Conservation (phyloP, 1,140 invertebrate species). For the Microplitis demolitor region DNA sequence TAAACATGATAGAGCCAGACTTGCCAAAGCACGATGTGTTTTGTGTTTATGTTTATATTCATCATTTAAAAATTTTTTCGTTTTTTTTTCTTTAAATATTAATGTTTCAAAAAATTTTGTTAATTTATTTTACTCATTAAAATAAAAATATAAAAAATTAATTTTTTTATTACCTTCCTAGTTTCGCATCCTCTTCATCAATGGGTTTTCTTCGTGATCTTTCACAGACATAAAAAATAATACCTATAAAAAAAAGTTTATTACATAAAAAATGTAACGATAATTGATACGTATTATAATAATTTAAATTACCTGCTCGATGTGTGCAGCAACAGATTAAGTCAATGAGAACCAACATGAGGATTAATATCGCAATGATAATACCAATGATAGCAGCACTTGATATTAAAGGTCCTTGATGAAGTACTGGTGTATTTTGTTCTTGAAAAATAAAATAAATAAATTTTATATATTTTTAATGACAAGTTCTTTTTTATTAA, state of each 20-base stretch:
- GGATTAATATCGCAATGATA: conserved; percentile 72
- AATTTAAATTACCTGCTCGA: conserved; percentile 56
- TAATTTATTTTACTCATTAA: background rate
- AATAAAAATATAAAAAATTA: conserved; percentile 4
- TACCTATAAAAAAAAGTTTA: conserved; percentile 60
- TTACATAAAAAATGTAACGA: background rate
- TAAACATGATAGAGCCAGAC: conserved; percentile 56
- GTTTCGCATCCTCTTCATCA: conserved; percentile 78
- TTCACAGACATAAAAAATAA: conserved; percentile 75
- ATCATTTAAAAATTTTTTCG: background rate
- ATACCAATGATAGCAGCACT: conserved; percentile 79
- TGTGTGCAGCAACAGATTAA: conserved; percentile 74
- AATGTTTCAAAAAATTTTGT: too few relatives aligned
- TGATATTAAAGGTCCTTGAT: conserved; percentile 68
- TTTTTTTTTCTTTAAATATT: background rate
- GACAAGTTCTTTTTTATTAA: background rate
- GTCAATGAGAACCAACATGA: conserved; percentile 79
- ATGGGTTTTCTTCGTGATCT: conserved; percentile 68
- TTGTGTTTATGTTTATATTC: conserved; percentile 32
- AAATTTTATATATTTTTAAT: conserved; percentile 33
- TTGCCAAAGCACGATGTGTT: conserved; percentile 60
- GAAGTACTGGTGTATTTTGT: conserved; percentile 64
- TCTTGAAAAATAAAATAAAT: conserved; percentile 58
- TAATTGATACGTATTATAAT: background rate
- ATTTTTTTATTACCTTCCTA: conserved; percentile 72